Evolutionary conservation across 2,113 vertebrate genomes (phyloP).

Genomic region (Odontophorus gujanensis): DNA sequence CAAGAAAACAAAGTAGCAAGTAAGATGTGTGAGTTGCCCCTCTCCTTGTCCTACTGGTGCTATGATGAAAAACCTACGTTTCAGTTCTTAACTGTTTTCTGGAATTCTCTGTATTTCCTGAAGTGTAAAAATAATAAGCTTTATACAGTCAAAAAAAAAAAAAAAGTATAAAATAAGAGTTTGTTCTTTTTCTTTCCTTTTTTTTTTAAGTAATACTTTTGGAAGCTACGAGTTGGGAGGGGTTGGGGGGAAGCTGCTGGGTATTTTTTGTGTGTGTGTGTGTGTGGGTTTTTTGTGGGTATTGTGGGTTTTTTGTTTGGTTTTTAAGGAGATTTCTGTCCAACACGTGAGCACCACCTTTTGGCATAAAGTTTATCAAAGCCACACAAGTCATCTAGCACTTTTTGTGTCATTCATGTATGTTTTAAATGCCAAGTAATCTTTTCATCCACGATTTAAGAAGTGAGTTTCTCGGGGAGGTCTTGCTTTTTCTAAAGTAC

Average conservation of each 20-base stretch:
- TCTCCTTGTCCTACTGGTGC: constrained; percentile 28
- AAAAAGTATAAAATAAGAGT: constrained; percentile 77
- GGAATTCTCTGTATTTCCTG: constrained; percentile 53
- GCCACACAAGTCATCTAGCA: constrained; percentile 59
- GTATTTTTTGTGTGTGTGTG: not conserved
- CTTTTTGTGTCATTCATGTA: constrained; percentile 6
- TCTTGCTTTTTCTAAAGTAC: constrained; percentile 17
- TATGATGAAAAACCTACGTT: constrained; percentile 55
- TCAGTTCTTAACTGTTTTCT: constrained; percentile 73
- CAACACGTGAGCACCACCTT: constrained; percentile 81
- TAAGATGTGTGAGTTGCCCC: constrained; percentile 20
- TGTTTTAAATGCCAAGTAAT: constrained; percentile 32
- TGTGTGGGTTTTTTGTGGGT: not conserved
- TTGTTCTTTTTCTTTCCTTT: constrained; percentile 45
- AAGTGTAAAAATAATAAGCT: constrained; percentile 78
- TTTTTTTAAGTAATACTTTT: constrained; percentile 77
- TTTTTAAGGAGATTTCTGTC: constrained; percentile 64
- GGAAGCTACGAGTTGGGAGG: constrained; percentile 51
- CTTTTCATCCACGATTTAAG: constrained; percentile 18
- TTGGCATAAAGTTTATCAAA: constrained; percentile 81
- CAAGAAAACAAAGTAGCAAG: constrained; percentile 18
- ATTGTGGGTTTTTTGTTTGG: constrained; percentile 44
- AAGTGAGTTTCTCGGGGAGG: not conserved
- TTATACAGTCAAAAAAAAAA: constrained; percentile 73
- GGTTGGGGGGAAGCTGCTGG: not conserved